Evolutionary conservation across 2,113 vertebrate species (phyloP).

Genomic region (Crocuta crocuta): DNA sequence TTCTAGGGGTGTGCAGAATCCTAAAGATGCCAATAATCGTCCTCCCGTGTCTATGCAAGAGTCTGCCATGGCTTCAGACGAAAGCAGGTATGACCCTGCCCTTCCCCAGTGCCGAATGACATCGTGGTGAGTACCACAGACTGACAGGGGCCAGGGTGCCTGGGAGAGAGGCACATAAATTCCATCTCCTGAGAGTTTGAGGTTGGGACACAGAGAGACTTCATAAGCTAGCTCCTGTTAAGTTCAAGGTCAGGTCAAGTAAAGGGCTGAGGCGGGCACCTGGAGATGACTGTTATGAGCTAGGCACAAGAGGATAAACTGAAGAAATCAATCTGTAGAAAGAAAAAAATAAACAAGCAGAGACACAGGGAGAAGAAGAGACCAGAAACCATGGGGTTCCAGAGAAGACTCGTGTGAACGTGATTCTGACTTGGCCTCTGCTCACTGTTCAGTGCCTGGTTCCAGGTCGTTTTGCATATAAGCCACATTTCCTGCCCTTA

Average conservation of each 20-base stretch:
- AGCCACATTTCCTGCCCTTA: not conserved
- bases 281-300: not conserved
- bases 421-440: not conserved
- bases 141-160: rapidly evolving
- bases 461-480: not conserved
- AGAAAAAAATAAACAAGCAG: not conserved
- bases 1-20: not conserved
- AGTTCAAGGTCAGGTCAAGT: not conserved
- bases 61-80: not conserved
- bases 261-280: not conserved
- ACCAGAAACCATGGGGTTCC: not conserved
- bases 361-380: not conserved
- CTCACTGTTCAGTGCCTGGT: not conserved
- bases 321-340: not conserved
- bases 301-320: not conserved
- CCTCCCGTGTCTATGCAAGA: not conserved
- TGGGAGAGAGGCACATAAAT: not conserved
- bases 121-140: too few species aligned
- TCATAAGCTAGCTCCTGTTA: not conserved
- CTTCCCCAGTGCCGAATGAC: not conserved
- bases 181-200: not conserved
- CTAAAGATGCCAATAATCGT: not conserved
- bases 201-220: not conserved
- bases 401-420: not conserved
- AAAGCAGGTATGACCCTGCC: not conserved